phyloP scores from a whole-genome alignment of 2,797 vertebrate species.

The Philypnodon macrostomus region DNA sequence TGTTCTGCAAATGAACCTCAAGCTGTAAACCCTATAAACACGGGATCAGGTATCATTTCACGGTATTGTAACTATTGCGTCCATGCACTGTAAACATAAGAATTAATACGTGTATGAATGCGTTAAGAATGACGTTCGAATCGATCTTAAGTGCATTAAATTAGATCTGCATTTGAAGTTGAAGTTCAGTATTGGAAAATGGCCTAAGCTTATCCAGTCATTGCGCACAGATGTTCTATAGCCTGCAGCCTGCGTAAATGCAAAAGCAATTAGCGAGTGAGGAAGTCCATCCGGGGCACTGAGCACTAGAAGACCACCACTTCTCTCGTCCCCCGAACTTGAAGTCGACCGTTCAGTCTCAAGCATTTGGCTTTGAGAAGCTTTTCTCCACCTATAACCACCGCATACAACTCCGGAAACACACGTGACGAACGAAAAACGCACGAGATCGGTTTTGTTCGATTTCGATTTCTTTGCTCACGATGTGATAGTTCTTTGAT shows the following conservation, averaged over 20 bases:
- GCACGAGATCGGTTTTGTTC: no score
- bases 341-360: conserved; percentile 77
- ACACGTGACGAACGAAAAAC: no score
- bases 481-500: no score
- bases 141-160: no score
- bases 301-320: conserved; percentile 42
- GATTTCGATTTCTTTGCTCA: no score
- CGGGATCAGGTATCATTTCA: background rate
- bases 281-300: conserved; percentile 69
- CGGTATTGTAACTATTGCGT: background rate
- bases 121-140: no score
- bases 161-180: conserved; percentile 11
- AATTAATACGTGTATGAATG: background rate
- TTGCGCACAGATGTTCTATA: conserved; percentile 44
- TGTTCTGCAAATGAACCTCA: background rate
- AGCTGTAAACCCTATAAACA: background rate
- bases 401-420: background rate
- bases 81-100: background rate
- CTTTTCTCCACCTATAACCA: conserved; percentile 22
- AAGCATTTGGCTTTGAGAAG: conserved; percentile 72
- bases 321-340: conserved; percentile 79
- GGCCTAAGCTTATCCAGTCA: conserved; percentile 13
- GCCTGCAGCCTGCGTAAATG: conserved; percentile 52
- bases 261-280: conserved; percentile 60
- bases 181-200: conserved; percentile 21